These are phyloP conservation scores for Corydoras sp. DNA, from an alignment of 2,113 vertebrate genomes.

Conservation along the genomic window DNA sequence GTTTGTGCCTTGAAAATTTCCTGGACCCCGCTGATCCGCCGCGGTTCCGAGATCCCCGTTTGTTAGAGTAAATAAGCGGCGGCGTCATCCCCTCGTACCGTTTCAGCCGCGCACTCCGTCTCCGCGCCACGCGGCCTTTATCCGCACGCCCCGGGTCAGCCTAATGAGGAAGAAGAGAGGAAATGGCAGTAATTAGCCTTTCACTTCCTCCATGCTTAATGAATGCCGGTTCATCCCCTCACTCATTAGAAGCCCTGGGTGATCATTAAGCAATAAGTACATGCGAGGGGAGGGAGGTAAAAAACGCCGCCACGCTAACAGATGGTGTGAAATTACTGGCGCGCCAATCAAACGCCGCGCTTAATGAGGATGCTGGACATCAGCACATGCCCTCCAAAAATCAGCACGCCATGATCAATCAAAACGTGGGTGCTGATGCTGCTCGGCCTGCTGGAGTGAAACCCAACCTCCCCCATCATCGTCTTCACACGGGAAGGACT, in stretches of 20 bases:
- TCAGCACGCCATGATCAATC: conserved; percentile 64
- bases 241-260: conserved; percentile 66
- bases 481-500: conserved; percentile 35
- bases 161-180: conserved; percentile 75
- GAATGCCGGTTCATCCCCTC: conserved; percentile 60
- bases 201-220: conserved; percentile 69
- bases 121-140: conserved; percentile 66
- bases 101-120: conserved; percentile 55
- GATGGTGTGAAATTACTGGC: conserved; percentile 69
- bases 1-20: conserved; percentile 52
- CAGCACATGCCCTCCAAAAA: conserved; percentile 40
- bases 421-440: conserved; percentile 38
- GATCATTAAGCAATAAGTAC: conserved; percentile 66
- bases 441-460: conserved; percentile 41
- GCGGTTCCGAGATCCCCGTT: conserved; percentile 61
- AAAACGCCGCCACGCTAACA: conserved; percentile 56
- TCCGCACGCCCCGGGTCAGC: conserved; percentile 66
- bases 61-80: conserved; percentile 76
- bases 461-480: conserved; percentile 42
- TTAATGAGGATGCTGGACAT: conserved; percentile 68
- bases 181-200: conserved; percentile 74
- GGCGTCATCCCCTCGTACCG: conserved; percentile 37
- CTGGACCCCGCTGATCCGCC: conserved; percentile 61
- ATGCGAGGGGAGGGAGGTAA: conserved; percentile 40
- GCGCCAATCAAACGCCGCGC: conserved; percentile 61